Percentiles rank a stretch among this genome's conserved stretches.
These are phyloP conservation scores for Dipus sagitta DNA, from an alignment of 2,797 vertebrate species.

Conservation along the genomic window DNA sequence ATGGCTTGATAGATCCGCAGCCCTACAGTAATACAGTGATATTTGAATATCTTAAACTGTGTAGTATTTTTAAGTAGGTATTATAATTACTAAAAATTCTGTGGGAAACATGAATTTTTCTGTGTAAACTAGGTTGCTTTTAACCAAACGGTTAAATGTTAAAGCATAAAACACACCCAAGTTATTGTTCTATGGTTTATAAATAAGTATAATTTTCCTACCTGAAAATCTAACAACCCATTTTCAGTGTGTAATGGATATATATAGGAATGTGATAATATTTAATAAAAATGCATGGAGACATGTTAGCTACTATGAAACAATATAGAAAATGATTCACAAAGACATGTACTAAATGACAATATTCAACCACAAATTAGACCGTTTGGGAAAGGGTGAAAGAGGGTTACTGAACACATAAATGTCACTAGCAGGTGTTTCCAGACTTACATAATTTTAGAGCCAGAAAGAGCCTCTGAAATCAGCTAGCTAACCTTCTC, in stretches of 20 bases:
- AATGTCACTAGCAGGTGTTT: constrained; percentile 43
- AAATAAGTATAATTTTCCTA: not conserved
- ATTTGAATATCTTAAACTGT: not conserved
- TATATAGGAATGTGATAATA: not conserved
- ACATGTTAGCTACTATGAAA: not conserved
- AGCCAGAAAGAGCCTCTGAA: constrained; percentile 41
- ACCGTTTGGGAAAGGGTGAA: not conserved
- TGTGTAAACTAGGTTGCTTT: not conserved
- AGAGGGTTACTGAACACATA: not conserved
- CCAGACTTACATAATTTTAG: constrained; percentile 40
- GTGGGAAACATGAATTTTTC: constrained; percentile 2
- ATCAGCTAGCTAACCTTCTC: constrained; percentile 57
- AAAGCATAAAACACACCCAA: constrained; percentile 5
- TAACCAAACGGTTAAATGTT: constrained; percentile 28
- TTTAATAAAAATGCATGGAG: constrained; percentile 21
- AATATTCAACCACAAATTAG: not conserved
- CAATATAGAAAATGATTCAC: constrained; percentile 12
- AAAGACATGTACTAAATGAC: not conserved
- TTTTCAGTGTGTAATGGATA: not conserved
- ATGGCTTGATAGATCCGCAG: not conserved
- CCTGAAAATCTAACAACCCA: not conserved
- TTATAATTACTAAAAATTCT: constrained; percentile 1
- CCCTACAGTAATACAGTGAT: not conserved
- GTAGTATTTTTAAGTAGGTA: constrained; percentile 39
- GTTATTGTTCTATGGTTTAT: not conserved